Evolutionary conservation across 2,888 invertebrate genomes (phyloP).

Genomic region (Sarcophaga caerulescens): DNA sequence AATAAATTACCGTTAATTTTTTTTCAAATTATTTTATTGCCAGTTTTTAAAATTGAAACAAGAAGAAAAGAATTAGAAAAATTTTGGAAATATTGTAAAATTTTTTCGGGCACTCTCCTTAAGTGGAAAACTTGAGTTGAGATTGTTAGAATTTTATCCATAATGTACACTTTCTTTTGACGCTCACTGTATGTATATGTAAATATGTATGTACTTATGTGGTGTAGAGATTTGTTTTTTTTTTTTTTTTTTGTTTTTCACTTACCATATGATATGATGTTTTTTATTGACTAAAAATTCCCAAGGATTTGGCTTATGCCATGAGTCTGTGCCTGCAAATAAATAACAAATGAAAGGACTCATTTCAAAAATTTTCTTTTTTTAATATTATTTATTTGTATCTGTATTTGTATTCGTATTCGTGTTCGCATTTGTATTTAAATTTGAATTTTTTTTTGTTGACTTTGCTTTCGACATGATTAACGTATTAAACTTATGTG

Average conservation of each 20-base stretch:
- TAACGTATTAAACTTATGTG: slow-evolving; percentile 34
- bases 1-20: too few species aligned
- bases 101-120: too few species aligned
- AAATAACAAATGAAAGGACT: slow-evolving; percentile 20
- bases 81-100: too few species aligned
- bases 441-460: background rate
- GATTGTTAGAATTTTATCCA: too few species aligned
- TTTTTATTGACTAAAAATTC: slow-evolving; percentile 91
- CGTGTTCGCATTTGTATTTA: background rate
- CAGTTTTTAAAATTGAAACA: too few species aligned
- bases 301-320: slow-evolving; percentile 89
- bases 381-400: slow-evolving; percentile 26
- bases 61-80: too few species aligned
- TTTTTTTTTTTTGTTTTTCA: background rate
- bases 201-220: too few species aligned
- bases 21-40: too few species aligned
- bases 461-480: background rate
- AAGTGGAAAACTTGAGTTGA: too few species aligned
- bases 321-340: slow-evolving; percentile 79
- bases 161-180: too few species aligned
- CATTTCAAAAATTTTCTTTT: slow-evolving; percentile 22
- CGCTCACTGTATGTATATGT: background rate
- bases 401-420: background rate
- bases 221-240: too few species aligned
- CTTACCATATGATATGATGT: slow-evolving; percentile 90